These are phyloP conservation scores for Altica lythri DNA, from an alignment of 2,888 invertebrate species.

Conservation along the genomic window DNA sequence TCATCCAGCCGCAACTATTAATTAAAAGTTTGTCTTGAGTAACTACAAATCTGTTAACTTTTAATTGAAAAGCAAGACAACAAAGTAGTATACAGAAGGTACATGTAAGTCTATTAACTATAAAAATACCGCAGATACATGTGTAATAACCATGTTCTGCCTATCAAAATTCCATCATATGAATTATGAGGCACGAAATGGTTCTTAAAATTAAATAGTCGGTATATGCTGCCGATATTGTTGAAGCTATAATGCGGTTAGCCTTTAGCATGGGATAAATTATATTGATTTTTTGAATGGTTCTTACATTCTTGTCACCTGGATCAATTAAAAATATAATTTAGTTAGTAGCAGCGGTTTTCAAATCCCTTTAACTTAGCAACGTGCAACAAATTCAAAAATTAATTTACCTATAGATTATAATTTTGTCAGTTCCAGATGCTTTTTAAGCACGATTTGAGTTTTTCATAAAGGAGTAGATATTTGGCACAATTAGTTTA, in stretches of 20 bases:
- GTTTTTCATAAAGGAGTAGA: no score
- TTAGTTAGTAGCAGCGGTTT: not conserved
- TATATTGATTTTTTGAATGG: not conserved
- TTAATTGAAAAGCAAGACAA: conserved; percentile 15
- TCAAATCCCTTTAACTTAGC: no score
- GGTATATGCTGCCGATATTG: conserved; percentile 20
- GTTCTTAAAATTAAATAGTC: conserved; percentile 21
- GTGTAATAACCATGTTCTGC: conserved; percentile 21
- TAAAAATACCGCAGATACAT: conserved; percentile 22
- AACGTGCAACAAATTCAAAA: not conserved
- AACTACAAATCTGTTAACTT: not conserved
- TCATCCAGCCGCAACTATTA: not conserved
- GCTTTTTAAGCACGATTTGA: no score
- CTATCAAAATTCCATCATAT: conserved; percentile 24
- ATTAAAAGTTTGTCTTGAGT: conserved; percentile 4
- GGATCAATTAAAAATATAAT: no score
- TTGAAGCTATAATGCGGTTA: conserved; percentile 17
- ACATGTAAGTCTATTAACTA: conserved; percentile 13
- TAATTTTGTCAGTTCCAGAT: not conserved
- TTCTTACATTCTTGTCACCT: not conserved
- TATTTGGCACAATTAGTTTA: no score
- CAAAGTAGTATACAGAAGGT: conserved; percentile 17
- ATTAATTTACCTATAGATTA: not conserved
- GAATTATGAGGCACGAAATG: conserved; percentile 25
- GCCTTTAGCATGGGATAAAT: conserved; percentile 14